Conservation (phyloP, 64 coral and sea anemone genomes). For the Anthopleura sola region DNA sequence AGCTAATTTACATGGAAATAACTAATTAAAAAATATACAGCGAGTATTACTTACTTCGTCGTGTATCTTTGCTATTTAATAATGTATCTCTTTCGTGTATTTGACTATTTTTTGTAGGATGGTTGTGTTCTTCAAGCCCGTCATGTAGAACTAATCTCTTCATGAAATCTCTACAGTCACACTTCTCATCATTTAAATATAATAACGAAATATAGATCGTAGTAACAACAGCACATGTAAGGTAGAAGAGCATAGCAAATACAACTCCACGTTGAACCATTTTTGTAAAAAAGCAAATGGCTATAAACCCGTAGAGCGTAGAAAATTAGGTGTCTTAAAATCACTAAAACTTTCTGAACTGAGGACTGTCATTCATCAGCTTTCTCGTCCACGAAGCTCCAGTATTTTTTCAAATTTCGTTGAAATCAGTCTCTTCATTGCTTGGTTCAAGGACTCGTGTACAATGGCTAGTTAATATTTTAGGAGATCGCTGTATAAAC, state of each 20-base stretch:
- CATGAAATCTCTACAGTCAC: conserved; percentile 52
- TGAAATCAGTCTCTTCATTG: background rate
- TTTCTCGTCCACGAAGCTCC: background rate
- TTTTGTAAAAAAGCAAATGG: background rate
- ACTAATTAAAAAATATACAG: background rate
- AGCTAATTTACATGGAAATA: no score
- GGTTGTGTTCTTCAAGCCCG: background rate
- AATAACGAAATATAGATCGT: conserved; percentile 79
- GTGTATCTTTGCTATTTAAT: background rate
- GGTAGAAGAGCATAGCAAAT: conserved; percentile 72
- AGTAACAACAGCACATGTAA: conserved; percentile 72
- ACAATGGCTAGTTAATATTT: conserved; percentile 16
- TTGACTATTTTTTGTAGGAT: background rate
- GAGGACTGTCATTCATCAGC: background rate
- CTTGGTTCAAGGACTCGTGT: conserved; percentile 16
- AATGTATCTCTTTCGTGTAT: background rate
- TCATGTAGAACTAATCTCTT: conserved; percentile 14
- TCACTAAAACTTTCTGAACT: background rate
- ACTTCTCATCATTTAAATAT: conserved; percentile 65
- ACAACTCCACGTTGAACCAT: conserved; percentile 55
- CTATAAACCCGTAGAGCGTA: background rate
- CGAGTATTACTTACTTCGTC: background rate
- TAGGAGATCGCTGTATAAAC: background rate
- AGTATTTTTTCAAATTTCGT: background rate
- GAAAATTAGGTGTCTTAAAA: background rate